Conservation (phyloP, 2,113 vertebrate genomes). For the Ochotona princeps region DNA sequence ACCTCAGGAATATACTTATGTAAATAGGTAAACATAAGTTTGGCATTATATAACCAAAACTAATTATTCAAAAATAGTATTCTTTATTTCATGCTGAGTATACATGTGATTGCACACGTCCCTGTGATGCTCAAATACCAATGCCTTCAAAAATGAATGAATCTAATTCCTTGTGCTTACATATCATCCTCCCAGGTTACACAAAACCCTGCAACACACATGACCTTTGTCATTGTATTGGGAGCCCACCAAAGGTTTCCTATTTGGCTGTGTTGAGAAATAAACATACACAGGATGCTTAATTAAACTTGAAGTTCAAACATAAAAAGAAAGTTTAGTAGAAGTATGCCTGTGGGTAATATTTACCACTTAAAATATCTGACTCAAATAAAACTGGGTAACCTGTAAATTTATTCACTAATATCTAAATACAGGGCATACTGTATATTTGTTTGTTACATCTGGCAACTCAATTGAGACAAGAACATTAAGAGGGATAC, state of each 20-base stretch:
- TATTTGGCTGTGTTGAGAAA: neutral
- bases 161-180: neutral
- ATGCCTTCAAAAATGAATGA: neutral
- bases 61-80: neutral
- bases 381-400: neutral
- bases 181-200: neutral
- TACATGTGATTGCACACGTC: neutral
- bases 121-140: neutral
- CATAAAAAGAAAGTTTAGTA: neutral
- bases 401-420: too few species aligned
- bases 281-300: neutral
- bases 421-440: too few species aligned
- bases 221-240: neutral
- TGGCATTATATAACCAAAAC: neutral
- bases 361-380: neutral
- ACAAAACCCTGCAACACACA: neutral
- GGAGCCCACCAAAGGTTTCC: neutral
- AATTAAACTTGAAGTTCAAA: neutral
- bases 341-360: neutral
- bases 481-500: neutral
- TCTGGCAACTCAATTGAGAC: neutral
- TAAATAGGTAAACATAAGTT: neutral
- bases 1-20: neutral
- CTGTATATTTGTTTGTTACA: neutral
- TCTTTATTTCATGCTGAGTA: neutral